phyloP scores from a whole-genome alignment of 2,888 invertebrate genomes.

The Epistrophella euchroma region DNA sequence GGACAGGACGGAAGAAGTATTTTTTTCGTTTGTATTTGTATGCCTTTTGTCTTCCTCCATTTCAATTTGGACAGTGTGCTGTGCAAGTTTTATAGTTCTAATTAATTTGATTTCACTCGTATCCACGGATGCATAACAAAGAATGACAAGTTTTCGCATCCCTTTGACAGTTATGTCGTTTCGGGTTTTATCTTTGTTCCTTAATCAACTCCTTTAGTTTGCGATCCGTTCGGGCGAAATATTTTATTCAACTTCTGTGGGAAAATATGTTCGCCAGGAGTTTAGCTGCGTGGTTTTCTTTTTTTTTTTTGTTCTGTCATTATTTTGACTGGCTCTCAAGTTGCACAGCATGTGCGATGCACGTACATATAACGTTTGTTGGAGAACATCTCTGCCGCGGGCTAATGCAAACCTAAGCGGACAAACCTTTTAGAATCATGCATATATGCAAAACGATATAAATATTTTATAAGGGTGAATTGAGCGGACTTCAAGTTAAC shows the following conservation, averaged over 20 bases:
- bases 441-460: slow-evolving; percentile 32
- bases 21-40: slow-evolving; percentile 5
- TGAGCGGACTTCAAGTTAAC: slow-evolving; percentile 47
- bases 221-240: slow-evolving; percentile 39
- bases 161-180: slow-evolving; percentile 70
- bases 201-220: slow-evolving; percentile 58
- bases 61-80: slow-evolving; percentile 38
- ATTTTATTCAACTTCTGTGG: slow-evolving; percentile 63
- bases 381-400: slow-evolving; percentile 34
- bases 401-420: slow-evolving; percentile 37
- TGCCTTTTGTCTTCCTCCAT: slow-evolving; percentile 3
- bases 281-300: slow-evolving; percentile 12
- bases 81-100: slow-evolving; percentile 67
- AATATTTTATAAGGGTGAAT: slow-evolving; percentile 38
- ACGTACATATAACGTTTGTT: slow-evolving; percentile 35
- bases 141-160: slow-evolving; percentile 66
- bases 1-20: slow-evolving; percentile 4
- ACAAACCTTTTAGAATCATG: slow-evolving; percentile 51
- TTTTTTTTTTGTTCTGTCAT: slow-evolving; percentile 2
- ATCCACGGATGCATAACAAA: slow-evolving; percentile 69
- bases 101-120: slow-evolving; percentile 67
- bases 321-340: slow-evolving; percentile 50
- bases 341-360: slow-evolving; percentile 63
- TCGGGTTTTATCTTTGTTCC: slow-evolving; percentile 68
- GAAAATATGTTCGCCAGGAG: slow-evolving; percentile 53